A percentile compares a stretch with the other conserved stretches of the same genome.
Evolutionary conservation across 1,140 invertebrate genomes (phyloP).

Genomic region (Thaumatotibia leucotreta): DNA sequence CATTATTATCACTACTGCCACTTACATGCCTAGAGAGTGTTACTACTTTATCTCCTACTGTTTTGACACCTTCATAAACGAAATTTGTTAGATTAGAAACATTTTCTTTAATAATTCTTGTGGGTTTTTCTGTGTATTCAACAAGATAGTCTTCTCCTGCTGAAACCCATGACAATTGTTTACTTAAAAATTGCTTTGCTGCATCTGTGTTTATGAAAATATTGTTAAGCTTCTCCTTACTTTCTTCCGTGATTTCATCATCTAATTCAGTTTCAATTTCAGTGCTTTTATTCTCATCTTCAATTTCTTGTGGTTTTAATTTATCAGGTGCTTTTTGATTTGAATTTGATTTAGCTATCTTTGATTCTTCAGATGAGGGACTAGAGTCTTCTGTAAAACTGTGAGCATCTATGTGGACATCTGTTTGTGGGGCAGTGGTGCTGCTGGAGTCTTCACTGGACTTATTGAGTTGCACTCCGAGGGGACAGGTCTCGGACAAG

Average conservation of each 20-base stretch:
- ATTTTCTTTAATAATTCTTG: constrained; percentile 83
- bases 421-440: constrained; percentile 69
- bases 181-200: constrained; percentile 82
- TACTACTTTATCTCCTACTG: constrained; percentile 84
- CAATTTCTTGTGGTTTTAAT: constrained; percentile 33
- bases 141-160: constrained; percentile 81
- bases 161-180: constrained; percentile 85
- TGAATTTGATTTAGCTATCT: constrained; percentile 56
- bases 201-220: constrained; percentile 85
- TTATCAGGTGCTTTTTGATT: constrained; percentile 38
- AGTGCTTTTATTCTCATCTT: constrained; percentile 37
- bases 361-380: constrained; percentile 73
- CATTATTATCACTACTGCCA: constrained; percentile 83
- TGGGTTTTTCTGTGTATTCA: constrained; percentile 81
- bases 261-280: constrained; percentile 49
- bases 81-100: constrained; percentile 85
- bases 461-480: constrained; percentile 72
- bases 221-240: constrained; percentile 79
- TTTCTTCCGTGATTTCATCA: constrained; percentile 47
- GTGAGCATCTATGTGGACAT: constrained; percentile 68
- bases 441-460: constrained; percentile 76
- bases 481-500: constrained; percentile 68
- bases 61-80: constrained; percentile 85
- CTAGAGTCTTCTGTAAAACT: constrained; percentile 77
- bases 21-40: constrained; percentile 85